These are phyloP conservation scores for Chunga burmeisteri DNA, from an alignment of 2,113 vertebrate genomes.

Conservation along the genomic window DNA sequence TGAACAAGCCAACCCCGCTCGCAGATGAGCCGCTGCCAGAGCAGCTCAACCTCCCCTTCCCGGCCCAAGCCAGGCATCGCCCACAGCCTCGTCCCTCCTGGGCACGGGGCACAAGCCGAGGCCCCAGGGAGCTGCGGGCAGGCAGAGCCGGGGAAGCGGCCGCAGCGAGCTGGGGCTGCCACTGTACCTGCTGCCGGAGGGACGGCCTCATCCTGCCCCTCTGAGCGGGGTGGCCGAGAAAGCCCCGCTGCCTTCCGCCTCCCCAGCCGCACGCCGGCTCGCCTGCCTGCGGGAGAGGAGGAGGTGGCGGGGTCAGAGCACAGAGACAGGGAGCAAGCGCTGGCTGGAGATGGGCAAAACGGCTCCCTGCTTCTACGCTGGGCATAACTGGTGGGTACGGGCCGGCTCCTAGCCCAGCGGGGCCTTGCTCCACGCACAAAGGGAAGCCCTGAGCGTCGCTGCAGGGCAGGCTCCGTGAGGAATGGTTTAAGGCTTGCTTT, in stretches of 20 bases:
- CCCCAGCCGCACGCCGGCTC: background rate
- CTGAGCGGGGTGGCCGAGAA: fast-evolving
- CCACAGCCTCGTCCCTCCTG: fast-evolving
- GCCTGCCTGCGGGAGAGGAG: background rate
- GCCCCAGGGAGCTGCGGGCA: background rate
- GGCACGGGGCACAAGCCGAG: fast-evolving
- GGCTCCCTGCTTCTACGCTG: background rate
- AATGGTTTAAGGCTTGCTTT: conserved; percentile 48
- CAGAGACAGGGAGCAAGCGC: background rate
- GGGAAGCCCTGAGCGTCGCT: fast-evolving
- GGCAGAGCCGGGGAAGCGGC: background rate
- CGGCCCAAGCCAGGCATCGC: background rate
- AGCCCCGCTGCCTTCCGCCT: background rate
- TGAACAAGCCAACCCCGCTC: background rate
- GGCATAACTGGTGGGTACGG: background rate
- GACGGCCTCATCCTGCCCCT: background rate
- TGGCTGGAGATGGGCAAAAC: fast-evolving
- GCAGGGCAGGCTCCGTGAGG: background rate
- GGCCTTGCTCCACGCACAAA: background rate
- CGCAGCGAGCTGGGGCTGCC: background rate
- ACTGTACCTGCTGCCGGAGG: background rate
- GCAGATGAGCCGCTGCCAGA: background rate
- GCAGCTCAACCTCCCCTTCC: background rate
- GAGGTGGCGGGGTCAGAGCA: background rate
- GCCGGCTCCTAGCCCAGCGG: background rate